Conservation (phyloP, 1,140 invertebrate genomes). For the Meteorus sp. region DNA sequence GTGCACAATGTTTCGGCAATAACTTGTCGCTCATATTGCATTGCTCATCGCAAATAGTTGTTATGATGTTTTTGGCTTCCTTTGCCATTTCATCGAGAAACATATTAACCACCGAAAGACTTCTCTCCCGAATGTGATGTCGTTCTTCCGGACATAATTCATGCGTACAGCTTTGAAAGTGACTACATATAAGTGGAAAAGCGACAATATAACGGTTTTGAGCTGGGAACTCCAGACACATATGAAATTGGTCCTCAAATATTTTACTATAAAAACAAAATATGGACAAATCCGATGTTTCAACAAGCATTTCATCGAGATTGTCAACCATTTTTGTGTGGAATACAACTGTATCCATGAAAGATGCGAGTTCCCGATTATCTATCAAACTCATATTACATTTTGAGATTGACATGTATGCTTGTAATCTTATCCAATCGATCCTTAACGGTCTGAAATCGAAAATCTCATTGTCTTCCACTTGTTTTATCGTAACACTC, state of each 20-base stretch:
- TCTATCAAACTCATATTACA: slow-evolving; percentile 82
- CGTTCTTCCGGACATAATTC: slow-evolving; percentile 98
- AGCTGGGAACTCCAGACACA: slow-evolving; percentile 97
- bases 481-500: slow-evolving; percentile 88
- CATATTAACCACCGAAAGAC: slow-evolving; percentile 95
- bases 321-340: slow-evolving; percentile 99
- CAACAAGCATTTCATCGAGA: slow-evolving; percentile 94
- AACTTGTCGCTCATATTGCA: slow-evolving; percentile 92
- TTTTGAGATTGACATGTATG: slow-evolving; percentile 87
- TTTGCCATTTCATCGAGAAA: slow-evolving; percentile 99
- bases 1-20: slow-evolving; percentile 92
- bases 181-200: slow-evolving; percentile 96
- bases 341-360: slow-evolving; percentile 95
- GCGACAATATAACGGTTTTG: slow-evolving; percentile 97
- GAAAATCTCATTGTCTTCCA: slow-evolving; percentile 95
- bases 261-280: slow-evolving; percentile 98
- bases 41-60: slow-evolving; percentile 96
- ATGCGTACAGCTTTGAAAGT: slow-evolving; percentile 97
- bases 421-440: slow-evolving; percentile 97
- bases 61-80: slow-evolving; percentile 98
- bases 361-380: slow-evolving; percentile 82
- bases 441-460: slow-evolving; percentile 93
- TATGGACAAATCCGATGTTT: slow-evolving; percentile 95
- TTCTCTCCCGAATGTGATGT: slow-evolving; percentile 93
- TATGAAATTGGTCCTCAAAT: slow-evolving; percentile 97